Percentiles rank a stretch among this genome's conserved stretches.
These are phyloP conservation scores for Heteromormyrus szaboi DNA, from an alignment of 2,797 vertebrate genomes.

Conservation along the genomic window DNA sequence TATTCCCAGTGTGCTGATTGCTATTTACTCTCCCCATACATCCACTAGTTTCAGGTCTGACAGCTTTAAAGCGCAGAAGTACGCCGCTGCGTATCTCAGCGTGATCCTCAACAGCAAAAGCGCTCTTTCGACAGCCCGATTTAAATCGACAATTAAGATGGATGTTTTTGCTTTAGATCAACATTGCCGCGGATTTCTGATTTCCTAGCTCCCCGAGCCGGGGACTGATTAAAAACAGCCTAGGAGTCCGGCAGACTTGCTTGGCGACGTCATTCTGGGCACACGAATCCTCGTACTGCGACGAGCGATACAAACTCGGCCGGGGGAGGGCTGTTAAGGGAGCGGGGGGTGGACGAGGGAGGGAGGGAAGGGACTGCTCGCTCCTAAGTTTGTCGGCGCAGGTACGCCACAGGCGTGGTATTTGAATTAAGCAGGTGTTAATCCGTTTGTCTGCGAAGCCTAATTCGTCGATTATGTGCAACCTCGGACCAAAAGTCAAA, in stretches of 20 bases:
- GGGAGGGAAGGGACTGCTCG: constrained; percentile 26
- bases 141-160: constrained; percentile 45
- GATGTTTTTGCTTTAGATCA: constrained; percentile 52
- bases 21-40: constrained; percentile 42
- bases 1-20: constrained; percentile 39
- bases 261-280: constrained; percentile 65
- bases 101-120: constrained; percentile 55
- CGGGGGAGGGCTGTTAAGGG: constrained; percentile 25
- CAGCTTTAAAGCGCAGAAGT: constrained; percentile 55
- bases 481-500: neutral
- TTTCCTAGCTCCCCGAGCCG: constrained; percentile 37
- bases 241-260: constrained; percentile 62
- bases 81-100: constrained; percentile 55
- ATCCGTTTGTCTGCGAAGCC: neutral
- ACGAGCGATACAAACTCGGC: constrained; percentile 61
- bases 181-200: constrained; percentile 41
- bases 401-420: constrained; percentile 46
- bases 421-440: constrained; percentile 34
- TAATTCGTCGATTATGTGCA: neutral
- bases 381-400: constrained; percentile 43
- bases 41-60: constrained; percentile 62
- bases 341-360: neutral
- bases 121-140: constrained; percentile 51
- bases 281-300: constrained; percentile 70
- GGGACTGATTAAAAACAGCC: constrained; percentile 60